Evolutionary conservation across 35 echinoderm and acorn worm genomes (phyloP), one percentile per base, ranked within the genome.

Genomic region (Hemicentrotus pulcherrimus): DNA sequence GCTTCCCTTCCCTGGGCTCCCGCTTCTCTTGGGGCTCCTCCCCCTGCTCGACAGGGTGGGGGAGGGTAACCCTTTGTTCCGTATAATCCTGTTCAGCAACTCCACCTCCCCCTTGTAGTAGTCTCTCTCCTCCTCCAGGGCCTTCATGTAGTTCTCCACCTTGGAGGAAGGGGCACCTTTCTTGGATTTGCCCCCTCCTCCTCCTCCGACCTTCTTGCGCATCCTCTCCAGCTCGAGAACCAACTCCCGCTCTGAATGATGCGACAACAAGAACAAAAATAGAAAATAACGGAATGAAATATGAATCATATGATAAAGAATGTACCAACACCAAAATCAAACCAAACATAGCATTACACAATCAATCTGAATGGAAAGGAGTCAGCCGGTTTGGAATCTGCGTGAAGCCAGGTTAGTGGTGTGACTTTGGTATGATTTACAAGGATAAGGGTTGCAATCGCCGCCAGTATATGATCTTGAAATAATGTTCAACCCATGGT

Each of bases 71-170:
- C 71, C 47, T 46, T 92, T 96, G 32, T 94, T 95, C 86, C 97
- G 97, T 88, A 99, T 65, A 31, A 99, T 95, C 52, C 96, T 97
- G 86, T 99, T 97, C n/a, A 99, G 85, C 19, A 99, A 97, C 8
- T 97, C 97, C 3, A 97, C 97, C 48, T 99, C 98, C 11, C 96
- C 98, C 90, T 97, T 99, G 95, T 97, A 97, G 91, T 99, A 99
- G 94, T 99, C 97, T 92, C 98, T 95, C 46, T 99, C 98, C 85
- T 99, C 98, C 94, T 99, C 98, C 4, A 99, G 70, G n/a, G 95
- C 96, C 86, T 96, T 96, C 16, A 97, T 70, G 60, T 97, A 97
- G 47, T 78, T 95, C 32, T 99, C 98, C 47, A 99, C 90, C 55
- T 97, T 99, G 48, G 95, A 94, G 13, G 97, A 96, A 4, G 94